Evolutionary conservation across 2,113 vertebrate species (phyloP), one percentile per base, ranked within the genome.

Genomic region (Stegastes partitus): DNA sequence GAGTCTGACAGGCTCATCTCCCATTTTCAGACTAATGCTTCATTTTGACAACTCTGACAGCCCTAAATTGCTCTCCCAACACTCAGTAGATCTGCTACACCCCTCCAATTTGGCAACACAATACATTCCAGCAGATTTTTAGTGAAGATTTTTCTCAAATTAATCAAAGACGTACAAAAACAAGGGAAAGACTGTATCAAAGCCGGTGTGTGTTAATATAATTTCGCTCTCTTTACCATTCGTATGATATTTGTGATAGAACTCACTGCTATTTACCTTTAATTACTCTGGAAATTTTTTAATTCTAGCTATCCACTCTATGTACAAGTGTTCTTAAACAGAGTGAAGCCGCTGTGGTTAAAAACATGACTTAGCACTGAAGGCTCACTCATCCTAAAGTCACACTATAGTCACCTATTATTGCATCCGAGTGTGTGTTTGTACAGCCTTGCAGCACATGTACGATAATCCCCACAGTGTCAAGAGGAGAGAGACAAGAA

Each of bases 31-130:
- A 69, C 39, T 74, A 81, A 89, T 73, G 55, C 67, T 62, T 44
- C 22, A 56, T 58, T 77, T 59, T 82, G 90, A 88, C 81, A 91
- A 79, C 62, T 72, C 26, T 84, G 85, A 85, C 84, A 68, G 75
- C 37, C 9, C 44, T 23, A 63, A 74, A 86, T 67, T 78, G 57
- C 82, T 74, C 68, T 73, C 45, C 68, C 45, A 59, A 76, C 65
- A 64, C 66, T 50, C 72, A 69, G 67, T 44, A 37, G 56, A 67
- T 76, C 77, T 77, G 14, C 73, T 70, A 50, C 57, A 82, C 59
- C 26, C 66, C 66, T 87, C 59, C 62, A 67, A 86, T 67, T 75
- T 51, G 62, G 18, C 67, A 12, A 65, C 44, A 68, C 44, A 69
- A 74, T 8, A n/a, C 49, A 69, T 71, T 63, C 31, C 26, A 81